Base-by-base conservation (phyloP, 2,113 vertebrate genomes). In the Axis porcinus region DNA sequence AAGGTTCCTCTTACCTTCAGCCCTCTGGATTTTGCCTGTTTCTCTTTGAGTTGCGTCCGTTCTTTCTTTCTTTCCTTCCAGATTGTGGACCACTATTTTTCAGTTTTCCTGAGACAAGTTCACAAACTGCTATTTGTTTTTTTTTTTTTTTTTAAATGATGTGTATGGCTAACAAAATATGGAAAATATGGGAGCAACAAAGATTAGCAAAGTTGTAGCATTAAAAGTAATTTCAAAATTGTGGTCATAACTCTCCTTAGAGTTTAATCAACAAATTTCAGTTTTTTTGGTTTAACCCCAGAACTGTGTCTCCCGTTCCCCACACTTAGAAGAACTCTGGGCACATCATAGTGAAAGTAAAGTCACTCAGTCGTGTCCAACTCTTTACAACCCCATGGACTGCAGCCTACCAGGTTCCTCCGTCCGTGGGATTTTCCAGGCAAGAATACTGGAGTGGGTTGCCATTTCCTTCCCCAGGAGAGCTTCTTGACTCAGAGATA, bases 291-390 rank as follows among this genome's bases (percentile, higher is more conserved):
- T 27, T 91, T 83, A 27, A 87, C 45, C 17, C 23, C 2, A 52
- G 36, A 96, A 45, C n/a, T 11, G 11, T 33, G 16, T 5, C 58
- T 13, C 33, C 11, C 0, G 0, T 33, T 40, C 9, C 12, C n/a
- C 13, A 40, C 7, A 55, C 19, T 74, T 33, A 33, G 30, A 76
- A 64, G 43, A 55, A 40, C 54, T 83, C 30, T 36, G 95, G 81
- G 40, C 64, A 36, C 27, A 64, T 55, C 40, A 12, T 50, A 55
- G 43, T 23, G 67, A 70, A 70, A 70, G 67, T 23, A 5, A 70
- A 70, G 67, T 40, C 1, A 10, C 21, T 70, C n/a, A 70, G n/a
- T 67, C 0, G 0, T 67, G 33, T 23, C 19, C 11, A 2, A 70
- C 19, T 70, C 10, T 40, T 23, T 70, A 19, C 10, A 2, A 70